A percentile compares a stretch with the other conserved stretches of the same genome.
Evolutionary conservation across 2,113 vertebrate species (phyloP).

Genomic region (Gopherus evgoodei): DNA sequence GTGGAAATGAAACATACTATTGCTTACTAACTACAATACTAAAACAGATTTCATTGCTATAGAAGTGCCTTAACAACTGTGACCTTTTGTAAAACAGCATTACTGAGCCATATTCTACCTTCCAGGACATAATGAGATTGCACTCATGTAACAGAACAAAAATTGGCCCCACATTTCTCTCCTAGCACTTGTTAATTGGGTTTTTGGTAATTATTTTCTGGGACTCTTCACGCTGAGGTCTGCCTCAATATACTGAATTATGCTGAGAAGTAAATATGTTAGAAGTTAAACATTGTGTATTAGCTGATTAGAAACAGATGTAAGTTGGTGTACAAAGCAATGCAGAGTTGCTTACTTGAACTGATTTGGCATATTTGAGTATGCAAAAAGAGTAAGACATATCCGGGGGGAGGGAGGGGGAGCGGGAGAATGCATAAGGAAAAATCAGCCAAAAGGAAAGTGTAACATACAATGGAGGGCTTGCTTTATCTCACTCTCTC

Average conservation of each 20-base stretch:
- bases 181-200: neutral
- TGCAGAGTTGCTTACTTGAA: neutral
- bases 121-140: neutral
- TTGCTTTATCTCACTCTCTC: neutral
- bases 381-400: neutral
- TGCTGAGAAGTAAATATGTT: neutral
- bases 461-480: neutral
- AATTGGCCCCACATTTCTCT: neutral
- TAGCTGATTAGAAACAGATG: neutral
- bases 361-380: neutral
- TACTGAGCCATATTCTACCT: neutral
- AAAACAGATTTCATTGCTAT: fast-evolving
- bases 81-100: fast-evolving
- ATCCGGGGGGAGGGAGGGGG: neutral
- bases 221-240: neutral
- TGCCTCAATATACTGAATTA: neutral
- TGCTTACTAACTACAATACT: fast-evolving
- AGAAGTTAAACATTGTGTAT: neutral
- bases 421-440: neutral
- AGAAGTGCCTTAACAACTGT: fast-evolving
- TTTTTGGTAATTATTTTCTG: neutral
- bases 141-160: neutral
- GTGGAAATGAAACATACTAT: fast-evolving
- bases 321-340: neutral
- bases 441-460: neutral